Evolutionary conservation across 2,797 vertebrate species (phyloP).

Genomic region (Masticophis lateralis): DNA sequence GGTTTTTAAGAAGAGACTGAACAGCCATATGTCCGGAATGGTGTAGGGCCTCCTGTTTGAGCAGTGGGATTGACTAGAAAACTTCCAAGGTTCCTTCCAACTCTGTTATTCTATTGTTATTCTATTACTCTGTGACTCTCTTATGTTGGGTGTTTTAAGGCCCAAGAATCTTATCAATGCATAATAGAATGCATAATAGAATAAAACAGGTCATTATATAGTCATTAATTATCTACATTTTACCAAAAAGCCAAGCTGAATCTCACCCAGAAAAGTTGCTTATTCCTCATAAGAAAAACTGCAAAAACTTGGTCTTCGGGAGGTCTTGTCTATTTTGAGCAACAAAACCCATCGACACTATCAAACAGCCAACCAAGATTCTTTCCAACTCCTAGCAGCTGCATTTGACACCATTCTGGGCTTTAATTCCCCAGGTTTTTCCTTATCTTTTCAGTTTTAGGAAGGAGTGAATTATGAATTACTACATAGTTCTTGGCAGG

Average conservation of each 20-base stretch:
- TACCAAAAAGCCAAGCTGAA: background rate
- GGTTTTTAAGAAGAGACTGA: background rate
- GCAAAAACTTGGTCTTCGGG: background rate
- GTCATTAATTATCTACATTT: background rate
- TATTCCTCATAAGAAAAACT: background rate
- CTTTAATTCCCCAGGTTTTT: background rate
- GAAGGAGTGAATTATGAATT: background rate
- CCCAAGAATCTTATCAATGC: background rate
- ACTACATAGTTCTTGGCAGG: background rate
- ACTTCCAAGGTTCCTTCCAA: background rate
- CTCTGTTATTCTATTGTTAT: background rate
- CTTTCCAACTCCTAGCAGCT: background rate
- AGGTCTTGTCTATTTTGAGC: background rate
- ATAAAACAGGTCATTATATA: background rate
- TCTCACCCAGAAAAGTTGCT: background rate
- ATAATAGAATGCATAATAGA: background rate
- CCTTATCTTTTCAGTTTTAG: background rate
- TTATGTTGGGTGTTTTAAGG: background rate
- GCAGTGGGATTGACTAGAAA: background rate
- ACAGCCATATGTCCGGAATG: background rate
- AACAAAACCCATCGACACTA: background rate
- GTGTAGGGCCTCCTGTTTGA: background rate
- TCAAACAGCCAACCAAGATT: background rate
- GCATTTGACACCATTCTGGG: background rate
- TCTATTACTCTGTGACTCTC: background rate